Conservation (phyloP, 1,140 invertebrate species). For the Drosophila melanica region DNA sequence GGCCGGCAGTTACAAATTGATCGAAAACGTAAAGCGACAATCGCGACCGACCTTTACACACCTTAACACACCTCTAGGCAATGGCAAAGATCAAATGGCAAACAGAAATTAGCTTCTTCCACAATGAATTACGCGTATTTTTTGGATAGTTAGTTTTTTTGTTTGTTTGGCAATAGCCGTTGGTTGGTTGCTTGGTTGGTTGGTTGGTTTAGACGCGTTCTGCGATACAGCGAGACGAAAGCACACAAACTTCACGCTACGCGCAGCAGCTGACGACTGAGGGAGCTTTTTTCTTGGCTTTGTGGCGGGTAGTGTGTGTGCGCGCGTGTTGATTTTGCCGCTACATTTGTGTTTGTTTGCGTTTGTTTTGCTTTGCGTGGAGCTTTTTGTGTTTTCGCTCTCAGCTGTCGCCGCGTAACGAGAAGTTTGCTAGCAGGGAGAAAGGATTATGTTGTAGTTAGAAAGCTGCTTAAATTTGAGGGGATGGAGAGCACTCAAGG, state of each 20-base stretch:
- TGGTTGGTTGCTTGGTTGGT: conserved; percentile 5
- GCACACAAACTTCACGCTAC: conserved; percentile 77
- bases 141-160: neutral
- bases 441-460: conserved; percentile 21
- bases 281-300: conserved; percentile 49
- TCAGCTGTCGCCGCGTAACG: conserved; percentile 40
- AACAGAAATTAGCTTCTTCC: conserved; percentile 3
- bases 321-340: conserved; percentile 13
- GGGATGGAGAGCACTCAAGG: conserved; percentile 5
- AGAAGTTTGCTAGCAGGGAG: conserved; percentile 5
- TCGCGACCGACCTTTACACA: conserved; percentile 29
- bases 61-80: conserved; percentile 32
- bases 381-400: conserved; percentile 52
- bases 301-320: conserved; percentile 10
- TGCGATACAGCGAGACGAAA: conserved; percentile 55
- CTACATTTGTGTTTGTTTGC: conserved; percentile 42
- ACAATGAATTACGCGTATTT: conserved; percentile 1
- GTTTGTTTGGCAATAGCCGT: conserved; percentile 19
- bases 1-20: conserved; percentile 36
- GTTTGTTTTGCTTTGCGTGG: conserved; percentile 17
- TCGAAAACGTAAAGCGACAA: conserved; percentile 1
- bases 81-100: neutral
- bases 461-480: conserved; percentile 19
- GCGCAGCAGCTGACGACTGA: conserved; percentile 82
- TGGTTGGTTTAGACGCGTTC: conserved; percentile 45